A percentile compares a stretch with the other conserved stretches of the same genome.
These are phyloP conservation scores for Rhodeus uyekii DNA, from an alignment of 2,797 vertebrate species.

Conservation along the genomic window DNA sequence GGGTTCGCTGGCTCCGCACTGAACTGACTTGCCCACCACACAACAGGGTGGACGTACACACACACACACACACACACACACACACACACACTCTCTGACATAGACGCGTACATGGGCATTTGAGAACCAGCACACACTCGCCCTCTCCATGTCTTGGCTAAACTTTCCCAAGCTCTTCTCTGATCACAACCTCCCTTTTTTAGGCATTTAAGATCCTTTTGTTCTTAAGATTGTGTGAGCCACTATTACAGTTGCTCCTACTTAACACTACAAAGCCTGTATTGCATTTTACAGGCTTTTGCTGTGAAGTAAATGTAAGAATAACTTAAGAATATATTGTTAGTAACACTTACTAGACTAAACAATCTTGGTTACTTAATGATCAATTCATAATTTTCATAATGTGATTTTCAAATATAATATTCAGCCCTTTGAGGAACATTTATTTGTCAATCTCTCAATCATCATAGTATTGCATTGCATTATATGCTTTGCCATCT, in stretches of 20 bases:
- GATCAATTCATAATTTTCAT: not conserved
- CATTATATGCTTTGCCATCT: too few relatives aligned
- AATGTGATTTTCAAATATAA: not conserved
- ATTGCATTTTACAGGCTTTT: not conserved
- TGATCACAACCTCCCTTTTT: not conserved
- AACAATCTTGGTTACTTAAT: too few relatives aligned
- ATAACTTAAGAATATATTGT: too few relatives aligned
- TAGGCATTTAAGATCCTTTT: not conserved
- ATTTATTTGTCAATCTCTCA: not conserved
- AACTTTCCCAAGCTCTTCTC: not conserved
- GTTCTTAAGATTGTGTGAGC: not conserved
- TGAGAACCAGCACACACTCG: constrained; percentile 9
- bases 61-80: constrained; percentile 41
- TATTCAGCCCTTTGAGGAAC: not conserved
- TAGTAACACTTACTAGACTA: too few relatives aligned
- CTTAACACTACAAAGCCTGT: not conserved
- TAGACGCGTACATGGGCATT: constrained; percentile 27
- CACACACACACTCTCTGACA: constrained; percentile 39
- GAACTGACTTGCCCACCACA: constrained; percentile 52
- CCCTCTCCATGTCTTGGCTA: constrained; percentile 5
- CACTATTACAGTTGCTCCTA: not conserved
- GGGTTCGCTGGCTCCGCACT: constrained; percentile 63
- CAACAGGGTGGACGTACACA: constrained; percentile 48
- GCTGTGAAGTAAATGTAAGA: too few relatives aligned
- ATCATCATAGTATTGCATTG: not conserved